Evolutionary conservation across 1,140 invertebrate genomes (phyloP).

Genomic region (Lerema accius): DNA sequence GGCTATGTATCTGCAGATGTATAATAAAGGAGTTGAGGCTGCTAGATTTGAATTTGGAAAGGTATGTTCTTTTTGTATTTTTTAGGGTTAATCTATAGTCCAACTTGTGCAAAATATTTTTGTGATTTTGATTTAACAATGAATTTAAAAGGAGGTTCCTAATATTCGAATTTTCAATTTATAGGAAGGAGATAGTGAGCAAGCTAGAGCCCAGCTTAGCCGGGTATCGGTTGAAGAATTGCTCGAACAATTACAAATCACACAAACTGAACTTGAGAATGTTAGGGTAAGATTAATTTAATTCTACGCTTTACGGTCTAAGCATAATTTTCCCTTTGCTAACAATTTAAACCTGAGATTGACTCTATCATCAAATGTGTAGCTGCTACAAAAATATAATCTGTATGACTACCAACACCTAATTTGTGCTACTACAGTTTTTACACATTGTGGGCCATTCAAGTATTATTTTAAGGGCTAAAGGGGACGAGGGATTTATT

Average conservation of each 20-base stretch:
- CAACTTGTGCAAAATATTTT: not conserved
- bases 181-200: conserved; percentile 85
- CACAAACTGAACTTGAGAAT: conserved; percentile 92
- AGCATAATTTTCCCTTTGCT: conserved; percentile 18
- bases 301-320: conserved; percentile 24
- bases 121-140: conserved; percentile 13
- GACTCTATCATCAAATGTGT: conserved; percentile 10
- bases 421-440: conserved; percentile 16
- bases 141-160: too few relatives aligned
- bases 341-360: conserved; percentile 11
- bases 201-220: conserved; percentile 78
- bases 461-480: too few relatives aligned
- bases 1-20: conserved; percentile 91
- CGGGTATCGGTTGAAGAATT: conserved; percentile 90
- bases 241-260: conserved; percentile 90
- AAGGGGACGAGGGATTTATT: too few relatives aligned
- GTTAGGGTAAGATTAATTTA: conserved; percentile 86
- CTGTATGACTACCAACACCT: conserved; percentile 16
- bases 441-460: too few relatives aligned
- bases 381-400: not conserved
- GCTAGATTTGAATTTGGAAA: conserved; percentile 87
- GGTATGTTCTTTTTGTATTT: conserved; percentile 46
- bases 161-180: too few relatives aligned
- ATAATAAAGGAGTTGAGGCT: conserved; percentile 90
- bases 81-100: not conserved